phyloP scores from a whole-genome alignment of 2,113 vertebrate genomes.

The Poecilia latipinna region DNA sequence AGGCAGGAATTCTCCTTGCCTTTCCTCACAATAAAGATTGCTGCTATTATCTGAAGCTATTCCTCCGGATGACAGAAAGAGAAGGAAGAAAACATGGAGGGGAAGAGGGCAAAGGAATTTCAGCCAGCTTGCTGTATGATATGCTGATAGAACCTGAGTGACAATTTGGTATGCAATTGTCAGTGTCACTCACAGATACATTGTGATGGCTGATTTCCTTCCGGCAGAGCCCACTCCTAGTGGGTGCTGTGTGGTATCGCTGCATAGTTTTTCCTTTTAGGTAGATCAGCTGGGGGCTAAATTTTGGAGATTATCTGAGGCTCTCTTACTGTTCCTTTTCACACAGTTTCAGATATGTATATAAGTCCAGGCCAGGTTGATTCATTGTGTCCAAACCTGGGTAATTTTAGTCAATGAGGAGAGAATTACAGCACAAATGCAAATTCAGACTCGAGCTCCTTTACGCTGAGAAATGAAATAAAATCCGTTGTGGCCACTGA shows the following conservation, averaged over 20 bases:
- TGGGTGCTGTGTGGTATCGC: conserved; percentile 16
- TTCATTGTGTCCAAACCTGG: conserved; percentile 28
- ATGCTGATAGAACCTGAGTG: conserved; percentile 72
- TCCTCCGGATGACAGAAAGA: conserved; percentile 64
- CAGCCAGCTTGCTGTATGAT: conserved; percentile 66
- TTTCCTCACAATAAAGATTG: conserved; percentile 78
- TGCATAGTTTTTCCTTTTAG: conserved; percentile 28
- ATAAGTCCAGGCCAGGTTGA: conserved; percentile 17
- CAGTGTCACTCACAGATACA: conserved; percentile 70
- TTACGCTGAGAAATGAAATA: conserved; percentile 44
- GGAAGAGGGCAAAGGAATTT: conserved; percentile 72
- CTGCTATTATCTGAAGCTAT: conserved; percentile 77
- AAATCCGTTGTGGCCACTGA: conserved; percentile 63
- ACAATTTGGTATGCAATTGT: conserved; percentile 78
- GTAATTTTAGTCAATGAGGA: conserved; percentile 46
- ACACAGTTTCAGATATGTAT: not conserved
- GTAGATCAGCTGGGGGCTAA: conserved; percentile 9
- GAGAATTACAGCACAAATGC: conserved; percentile 52
- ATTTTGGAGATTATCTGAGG: conserved; percentile 18
- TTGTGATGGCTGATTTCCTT: conserved; percentile 54
- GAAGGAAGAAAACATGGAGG: conserved; percentile 60
- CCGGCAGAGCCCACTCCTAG: conserved; percentile 30
- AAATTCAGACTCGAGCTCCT: conserved; percentile 42
- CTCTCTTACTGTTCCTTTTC: conserved; percentile 17
- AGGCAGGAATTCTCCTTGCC: conserved; percentile 60